A percentile compares a stretch with the other conserved stretches of the same genome.
These are phyloP conservation scores for Gymnodraco acuticeps DNA, from an alignment of 2,797 vertebrate species.

Conservation along the genomic window DNA sequence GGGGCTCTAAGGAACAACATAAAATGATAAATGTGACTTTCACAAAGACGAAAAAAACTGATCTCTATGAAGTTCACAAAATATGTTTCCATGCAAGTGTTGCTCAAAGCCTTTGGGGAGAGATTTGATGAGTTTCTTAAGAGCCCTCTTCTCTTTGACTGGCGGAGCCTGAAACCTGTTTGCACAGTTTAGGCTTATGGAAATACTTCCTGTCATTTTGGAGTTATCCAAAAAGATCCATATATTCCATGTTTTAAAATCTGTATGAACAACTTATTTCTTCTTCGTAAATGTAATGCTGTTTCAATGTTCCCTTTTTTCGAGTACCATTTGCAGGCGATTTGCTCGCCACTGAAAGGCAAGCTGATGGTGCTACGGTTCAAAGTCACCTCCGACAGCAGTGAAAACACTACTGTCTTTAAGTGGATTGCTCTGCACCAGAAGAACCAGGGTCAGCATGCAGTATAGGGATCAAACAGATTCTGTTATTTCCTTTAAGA, in stretches of 20 bases:
- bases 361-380: not conserved
- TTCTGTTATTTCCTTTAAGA: not conserved
- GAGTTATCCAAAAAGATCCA: no score
- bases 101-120: not conserved
- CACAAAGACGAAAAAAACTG: not conserved
- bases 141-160: not conserved
- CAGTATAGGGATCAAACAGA: not conserved
- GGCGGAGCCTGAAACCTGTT: no score
- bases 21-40: slow-evolving; percentile 19
- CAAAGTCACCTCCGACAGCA: not conserved
- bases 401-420: not conserved
- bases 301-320: no score
- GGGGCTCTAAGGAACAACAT: slow-evolving; percentile 88
- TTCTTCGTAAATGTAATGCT: no score
- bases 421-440: not conserved
- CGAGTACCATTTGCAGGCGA: not conserved
- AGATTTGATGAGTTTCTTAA: not conserved
- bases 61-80: not conserved
- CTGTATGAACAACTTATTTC: no score
- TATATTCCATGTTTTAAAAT: no score
- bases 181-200: not conserved
- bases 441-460: not conserved
- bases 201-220: not conserved
- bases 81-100: slow-evolving; percentile 47
- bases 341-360: not conserved